Conservation (phyloP, 2,797 vertebrate species). For the Setipinna tenuifilis region DNA sequence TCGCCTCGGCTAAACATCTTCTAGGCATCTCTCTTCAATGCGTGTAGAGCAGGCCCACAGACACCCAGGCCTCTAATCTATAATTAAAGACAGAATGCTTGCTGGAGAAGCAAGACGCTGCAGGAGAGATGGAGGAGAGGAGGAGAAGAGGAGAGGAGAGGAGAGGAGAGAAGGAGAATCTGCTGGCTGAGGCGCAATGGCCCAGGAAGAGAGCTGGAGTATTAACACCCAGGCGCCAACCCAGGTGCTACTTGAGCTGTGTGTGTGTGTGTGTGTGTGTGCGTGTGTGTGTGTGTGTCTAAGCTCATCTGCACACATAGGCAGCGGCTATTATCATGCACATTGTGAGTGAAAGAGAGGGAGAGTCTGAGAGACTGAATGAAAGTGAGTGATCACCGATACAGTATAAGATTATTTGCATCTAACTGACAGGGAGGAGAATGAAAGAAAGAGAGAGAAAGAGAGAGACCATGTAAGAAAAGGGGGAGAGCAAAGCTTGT, state of each 20-base stretch:
- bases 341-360: conserved; percentile 25
- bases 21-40: conserved; percentile 25
- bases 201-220: background rate
- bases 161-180: background rate
- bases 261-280: conserved; percentile 32
- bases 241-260: conserved; percentile 51
- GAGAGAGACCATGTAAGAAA: background rate
- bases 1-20: background rate
- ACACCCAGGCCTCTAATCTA: conserved; percentile 65
- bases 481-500: conserved; percentile 38
- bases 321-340: conserved; percentile 50
- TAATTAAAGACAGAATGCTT: conserved; percentile 64
- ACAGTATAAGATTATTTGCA: conserved; percentile 51
- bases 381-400: conserved; percentile 45
- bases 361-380: conserved; percentile 41
- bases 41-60: conserved; percentile 55
- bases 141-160: background rate
- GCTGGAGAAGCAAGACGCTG: background rate
- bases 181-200: conserved; percentile 5
- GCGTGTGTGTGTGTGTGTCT: conserved; percentile 48
- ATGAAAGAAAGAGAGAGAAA: background rate
- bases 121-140: background rate
- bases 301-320: conserved; percentile 58
- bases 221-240: conserved; percentile 46
- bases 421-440: conserved; percentile 58